phyloP scores from a whole-genome alignment of 1,140 invertebrate genomes.

The Pogonus chalceus region DNA sequence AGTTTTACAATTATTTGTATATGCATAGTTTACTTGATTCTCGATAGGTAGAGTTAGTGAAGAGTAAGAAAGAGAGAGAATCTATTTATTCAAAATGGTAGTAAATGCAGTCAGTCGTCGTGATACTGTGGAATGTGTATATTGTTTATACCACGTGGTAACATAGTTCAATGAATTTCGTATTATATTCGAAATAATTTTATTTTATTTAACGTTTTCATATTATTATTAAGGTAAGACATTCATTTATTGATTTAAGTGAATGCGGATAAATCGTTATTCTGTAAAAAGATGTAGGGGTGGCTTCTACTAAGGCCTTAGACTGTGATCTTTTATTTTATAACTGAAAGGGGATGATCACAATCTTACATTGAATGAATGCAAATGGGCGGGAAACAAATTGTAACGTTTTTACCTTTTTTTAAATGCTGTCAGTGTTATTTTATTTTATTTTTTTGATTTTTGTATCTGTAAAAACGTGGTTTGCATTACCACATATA shows the following conservation, averaged over 20 bases:
- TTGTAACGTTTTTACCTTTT: neutral
- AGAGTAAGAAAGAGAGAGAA: neutral
- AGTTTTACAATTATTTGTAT: no score
- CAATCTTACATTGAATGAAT: neutral
- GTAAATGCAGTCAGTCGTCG: neutral
- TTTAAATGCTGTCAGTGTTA: neutral
- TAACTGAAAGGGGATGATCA: neutral
- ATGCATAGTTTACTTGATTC: neutral
- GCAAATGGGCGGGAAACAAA: constrained; percentile 4
- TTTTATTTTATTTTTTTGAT: no score
- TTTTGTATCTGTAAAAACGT: no score
- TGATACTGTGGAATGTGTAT: neutral
- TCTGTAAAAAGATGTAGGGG: neutral
- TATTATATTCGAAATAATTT: neutral
- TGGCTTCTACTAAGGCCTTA: neutral
- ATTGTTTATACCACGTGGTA: neutral
- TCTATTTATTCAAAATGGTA: neutral
- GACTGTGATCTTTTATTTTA: neutral
- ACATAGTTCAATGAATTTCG: neutral
- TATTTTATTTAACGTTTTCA: neutral
- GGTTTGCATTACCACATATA: no score
- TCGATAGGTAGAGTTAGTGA: neutral
- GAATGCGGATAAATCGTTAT: neutral
- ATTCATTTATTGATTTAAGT: neutral
- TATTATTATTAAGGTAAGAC: neutral